These are phyloP conservation scores for Euclidia mi DNA, from an alignment of 2,888 invertebrate genomes.

Conservation along the genomic window DNA sequence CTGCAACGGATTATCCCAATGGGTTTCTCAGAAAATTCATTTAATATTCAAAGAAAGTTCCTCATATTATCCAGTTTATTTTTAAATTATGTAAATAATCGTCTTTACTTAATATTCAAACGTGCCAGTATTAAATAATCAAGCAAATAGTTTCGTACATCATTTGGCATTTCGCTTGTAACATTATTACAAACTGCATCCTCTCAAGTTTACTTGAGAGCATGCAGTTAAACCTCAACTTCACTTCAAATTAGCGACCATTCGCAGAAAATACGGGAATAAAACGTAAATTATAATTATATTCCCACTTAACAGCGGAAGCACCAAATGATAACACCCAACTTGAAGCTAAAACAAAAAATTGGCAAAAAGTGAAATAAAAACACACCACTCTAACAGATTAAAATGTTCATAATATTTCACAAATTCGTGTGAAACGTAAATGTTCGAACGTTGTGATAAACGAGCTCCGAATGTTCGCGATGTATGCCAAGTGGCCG, in stretches of 20 bases:
- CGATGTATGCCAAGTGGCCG: constrained; percentile 77
- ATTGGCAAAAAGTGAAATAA: constrained; percentile 33
- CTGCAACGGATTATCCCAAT: too few species aligned
- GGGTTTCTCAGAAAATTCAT: too few species aligned
- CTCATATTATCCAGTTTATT: too few species aligned
- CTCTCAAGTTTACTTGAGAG: too few species aligned
- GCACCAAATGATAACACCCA: constrained; percentile 13
- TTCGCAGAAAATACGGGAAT: neutral
- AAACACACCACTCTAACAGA: constrained; percentile 35
- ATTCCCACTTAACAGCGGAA: neutral
- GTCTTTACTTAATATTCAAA: too few species aligned
- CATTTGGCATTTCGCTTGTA: too few species aligned
- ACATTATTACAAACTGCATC: too few species aligned
- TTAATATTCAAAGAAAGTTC: too few species aligned
- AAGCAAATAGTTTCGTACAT: too few species aligned
- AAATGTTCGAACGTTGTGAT: constrained; percentile 68
- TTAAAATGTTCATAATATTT: constrained; percentile 73
- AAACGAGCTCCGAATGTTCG: constrained; percentile 70
- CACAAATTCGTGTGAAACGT: constrained; percentile 68
- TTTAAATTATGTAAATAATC: too few species aligned
- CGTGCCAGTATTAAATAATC: too few species aligned
- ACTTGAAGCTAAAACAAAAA: constrained; percentile 2
- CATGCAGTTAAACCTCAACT: too few species aligned
- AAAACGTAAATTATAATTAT: constrained; percentile 7
- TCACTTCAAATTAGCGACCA: neutral